Evolutionary conservation across 2,888 invertebrate species (phyloP).

Genomic region (Tetragonula carbonaria): DNA sequence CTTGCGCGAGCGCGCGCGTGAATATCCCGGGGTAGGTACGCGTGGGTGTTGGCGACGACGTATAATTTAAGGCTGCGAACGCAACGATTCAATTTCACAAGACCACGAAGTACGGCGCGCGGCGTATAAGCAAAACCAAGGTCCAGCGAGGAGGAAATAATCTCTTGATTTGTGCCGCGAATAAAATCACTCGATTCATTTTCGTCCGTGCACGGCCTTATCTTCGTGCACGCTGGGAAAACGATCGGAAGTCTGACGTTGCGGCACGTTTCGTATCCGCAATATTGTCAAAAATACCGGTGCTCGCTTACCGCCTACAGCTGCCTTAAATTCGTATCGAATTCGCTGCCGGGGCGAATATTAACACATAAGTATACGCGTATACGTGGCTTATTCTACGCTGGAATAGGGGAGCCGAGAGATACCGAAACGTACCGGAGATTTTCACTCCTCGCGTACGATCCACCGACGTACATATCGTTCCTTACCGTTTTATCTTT

Average conservation of each 20-base stretch:
- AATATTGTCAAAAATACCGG: slow-evolving; percentile 67
- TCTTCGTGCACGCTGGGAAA: slow-evolving; percentile 61
- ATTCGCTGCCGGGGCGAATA: slow-evolving; percentile 35
- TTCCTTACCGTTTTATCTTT: background rate
- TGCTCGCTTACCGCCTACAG: slow-evolving; percentile 53
- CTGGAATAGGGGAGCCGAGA: background rate
- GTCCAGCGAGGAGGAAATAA: slow-evolving; percentile 71
- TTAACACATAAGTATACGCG: slow-evolving; percentile 46
- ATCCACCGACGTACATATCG: background rate
- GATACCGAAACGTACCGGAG: background rate
- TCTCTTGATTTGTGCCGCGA: slow-evolving; percentile 72
- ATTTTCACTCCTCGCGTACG: background rate
- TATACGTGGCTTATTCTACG: slow-evolving; percentile 29
- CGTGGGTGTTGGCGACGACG: slow-evolving; percentile 75
- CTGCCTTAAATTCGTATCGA: slow-evolving; percentile 52
- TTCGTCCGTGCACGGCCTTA: slow-evolving; percentile 67
- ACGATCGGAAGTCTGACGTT: slow-evolving; percentile 67
- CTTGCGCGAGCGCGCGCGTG: slow-evolving; percentile 48
- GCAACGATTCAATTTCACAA: slow-evolving; percentile 75
- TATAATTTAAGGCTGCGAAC: slow-evolving; percentile 73
- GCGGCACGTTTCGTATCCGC: slow-evolving; percentile 53
- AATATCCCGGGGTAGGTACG: slow-evolving; percentile 67
- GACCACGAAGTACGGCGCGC: slow-evolving; percentile 64
- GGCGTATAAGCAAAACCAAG: slow-evolving; percentile 67
- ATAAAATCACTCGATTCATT: slow-evolving; percentile 74